Evolutionary conservation across 2,113 vertebrate species (phyloP), one percentile per base, ranked within the genome.

Genomic region (Tympanuchus pallidicinctus): DNA sequence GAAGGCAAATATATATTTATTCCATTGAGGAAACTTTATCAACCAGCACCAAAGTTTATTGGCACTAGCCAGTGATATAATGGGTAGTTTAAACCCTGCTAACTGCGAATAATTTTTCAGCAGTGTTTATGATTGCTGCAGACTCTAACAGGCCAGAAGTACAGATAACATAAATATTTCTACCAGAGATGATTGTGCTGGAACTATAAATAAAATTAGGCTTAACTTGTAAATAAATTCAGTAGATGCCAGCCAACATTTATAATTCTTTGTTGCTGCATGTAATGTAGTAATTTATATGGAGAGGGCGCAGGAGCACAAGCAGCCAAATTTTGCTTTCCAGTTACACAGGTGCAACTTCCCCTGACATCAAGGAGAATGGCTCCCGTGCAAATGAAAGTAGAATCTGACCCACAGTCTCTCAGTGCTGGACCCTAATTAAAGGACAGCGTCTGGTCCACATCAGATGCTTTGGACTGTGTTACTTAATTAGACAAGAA

Each of bases 391-490:
- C 64, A 95, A 95, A 94, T 90, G 92, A 88, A 96, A 96, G 93
- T 52, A 80, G 88, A 85, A 65, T 95, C 92, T 97, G 96, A 97
- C 96, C 95, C 32, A 2, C 6, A 90, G 93, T 90, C 96, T 98
- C 98, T 98, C 97, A 98, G 94, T 97, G 97, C 96, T 95, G 96
- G 95, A 92, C 97, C 94, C 96, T 98, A 97, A 97, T 98, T 97
- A 98, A 97, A 84, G 97, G 94, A 38, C 83, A 94, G 88, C 93
- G 94, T 97, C 98, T 98, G 98, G 97, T 97, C 97, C 97, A 95
- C 97, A 76, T 99, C 99, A 98, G 98, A 97, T 98, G 96, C 86
- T 97, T 99, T 98, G 98, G 97, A 96, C 94, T 98, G 97, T 97
- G 97, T 95, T 97, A 96, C 97, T 98, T 97, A 98, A 97, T 97